A percentile compares a stretch with the other conserved stretches of the same genome.
Conservation (phyloP, 2,888 invertebrate species). For the Tenthredo notha region DNA sequence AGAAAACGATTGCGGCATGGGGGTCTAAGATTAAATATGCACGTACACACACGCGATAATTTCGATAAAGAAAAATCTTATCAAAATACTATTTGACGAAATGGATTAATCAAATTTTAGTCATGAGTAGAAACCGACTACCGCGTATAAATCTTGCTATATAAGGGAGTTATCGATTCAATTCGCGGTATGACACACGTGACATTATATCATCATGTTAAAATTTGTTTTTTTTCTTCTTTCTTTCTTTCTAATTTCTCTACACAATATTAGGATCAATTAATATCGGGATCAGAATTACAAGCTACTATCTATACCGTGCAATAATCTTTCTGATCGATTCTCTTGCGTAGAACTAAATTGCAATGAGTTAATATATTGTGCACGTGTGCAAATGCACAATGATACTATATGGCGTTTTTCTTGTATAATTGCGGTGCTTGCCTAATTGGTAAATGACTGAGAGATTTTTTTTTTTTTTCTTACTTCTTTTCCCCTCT, state of each 20-base stretch:
- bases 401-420: background rate
- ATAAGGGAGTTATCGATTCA: background rate
- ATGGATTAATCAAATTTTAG: background rate
- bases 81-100: background rate
- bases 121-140: background rate
- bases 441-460: slow-evolving; percentile 27
- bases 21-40: background rate
- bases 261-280: background rate
- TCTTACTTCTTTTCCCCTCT: background rate
- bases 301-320: background rate
- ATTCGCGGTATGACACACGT: background rate
- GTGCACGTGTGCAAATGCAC: background rate
- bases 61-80: background rate
- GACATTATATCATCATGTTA: background rate
- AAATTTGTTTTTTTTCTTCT: background rate
- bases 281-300: background rate
- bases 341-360: background rate
- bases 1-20: background rate
- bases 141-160: background rate
- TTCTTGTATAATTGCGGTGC: background rate
- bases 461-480: slow-evolving; percentile 1
- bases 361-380: background rate
- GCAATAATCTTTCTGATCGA: background rate
- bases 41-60: background rate
- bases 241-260: background rate